Percentiles rank a stretch among this genome's conserved stretches.
Evolutionary conservation across 92 coral and sea anemone species (phyloP).

Genomic region (Porites lobata): DNA sequence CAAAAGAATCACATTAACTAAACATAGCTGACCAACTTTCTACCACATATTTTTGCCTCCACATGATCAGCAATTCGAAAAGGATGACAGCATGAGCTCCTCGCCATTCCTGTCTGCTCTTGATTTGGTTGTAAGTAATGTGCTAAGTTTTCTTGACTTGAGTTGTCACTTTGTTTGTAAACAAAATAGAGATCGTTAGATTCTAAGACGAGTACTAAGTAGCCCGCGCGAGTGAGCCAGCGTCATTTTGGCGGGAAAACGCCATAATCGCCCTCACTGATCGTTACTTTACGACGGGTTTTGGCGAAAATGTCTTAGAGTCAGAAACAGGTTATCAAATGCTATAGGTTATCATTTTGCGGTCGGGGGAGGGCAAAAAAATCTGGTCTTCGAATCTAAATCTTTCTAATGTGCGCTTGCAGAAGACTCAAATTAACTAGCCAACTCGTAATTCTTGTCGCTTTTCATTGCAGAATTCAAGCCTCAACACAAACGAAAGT

Average conservation of each 20-base stretch:
- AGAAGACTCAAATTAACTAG: not conserved
- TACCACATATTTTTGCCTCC: not conserved
- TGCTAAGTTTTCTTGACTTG: not conserved
- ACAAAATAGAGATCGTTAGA: too few relatives aligned
- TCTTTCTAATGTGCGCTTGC: not conserved
- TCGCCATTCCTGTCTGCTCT: conserved; percentile 43
- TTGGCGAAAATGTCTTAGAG: too few relatives aligned
- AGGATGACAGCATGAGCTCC: not conserved
- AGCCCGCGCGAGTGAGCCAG: too few relatives aligned
- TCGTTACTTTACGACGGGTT: too few relatives aligned
- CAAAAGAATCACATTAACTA: too few relatives aligned
- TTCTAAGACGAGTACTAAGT: too few relatives aligned
- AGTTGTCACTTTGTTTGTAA: not conserved
- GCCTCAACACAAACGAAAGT: not conserved
- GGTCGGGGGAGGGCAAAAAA: too few relatives aligned
- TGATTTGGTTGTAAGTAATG: conserved; percentile 27
- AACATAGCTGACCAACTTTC: not conserved
- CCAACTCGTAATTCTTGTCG: not conserved
- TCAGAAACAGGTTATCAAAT: too few relatives aligned
- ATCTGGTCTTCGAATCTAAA: too few relatives aligned
- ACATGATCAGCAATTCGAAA: conserved; percentile 16
- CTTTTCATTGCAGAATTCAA: conserved; percentile 14
- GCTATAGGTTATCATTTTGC: too few relatives aligned
- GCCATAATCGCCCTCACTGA: too few relatives aligned
- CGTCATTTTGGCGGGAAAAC: too few relatives aligned